These are phyloP conservation scores for Acrossocheilus fasciatus DNA, from an alignment of 2,797 vertebrate genomes.

Conservation along the genomic window DNA sequence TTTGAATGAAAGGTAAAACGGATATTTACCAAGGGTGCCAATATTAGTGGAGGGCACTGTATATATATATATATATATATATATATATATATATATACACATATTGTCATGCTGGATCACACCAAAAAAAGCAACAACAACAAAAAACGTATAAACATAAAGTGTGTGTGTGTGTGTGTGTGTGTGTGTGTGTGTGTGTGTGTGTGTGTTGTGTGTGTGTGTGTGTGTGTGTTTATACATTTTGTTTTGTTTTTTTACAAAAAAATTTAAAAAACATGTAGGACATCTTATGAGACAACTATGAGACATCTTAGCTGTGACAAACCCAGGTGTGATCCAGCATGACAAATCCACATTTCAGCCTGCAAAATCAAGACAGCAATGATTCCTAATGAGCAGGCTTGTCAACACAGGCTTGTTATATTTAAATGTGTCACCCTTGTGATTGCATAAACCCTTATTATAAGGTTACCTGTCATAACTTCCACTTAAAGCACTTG, in stretches of 20 bases:
- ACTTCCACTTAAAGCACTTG: neutral
- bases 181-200: too few relatives aligned
- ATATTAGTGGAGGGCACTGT: too few relatives aligned
- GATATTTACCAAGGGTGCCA: too few relatives aligned
- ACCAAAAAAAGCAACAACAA: too few relatives aligned
- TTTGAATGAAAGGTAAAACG: too few relatives aligned
- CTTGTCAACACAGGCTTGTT: slow-evolving; percentile 1
- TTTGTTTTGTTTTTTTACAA: neutral
- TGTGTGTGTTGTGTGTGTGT: too few relatives aligned
- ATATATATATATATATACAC: too few relatives aligned
- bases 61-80: too few relatives aligned
- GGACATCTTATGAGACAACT: neutral
- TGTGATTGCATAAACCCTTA: neutral
- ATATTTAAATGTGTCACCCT: slow-evolving; percentile 21
- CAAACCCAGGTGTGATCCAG: neutral
- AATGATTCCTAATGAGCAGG: neutral
- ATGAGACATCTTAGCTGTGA: slow-evolving; percentile 28
- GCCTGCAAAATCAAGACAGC: neutral
- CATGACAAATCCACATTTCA: slow-evolving; percentile 24
- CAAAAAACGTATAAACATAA: too few relatives aligned
- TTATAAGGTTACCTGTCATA: neutral
- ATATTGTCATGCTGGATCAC: too few relatives aligned
- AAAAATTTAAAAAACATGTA: neutral
- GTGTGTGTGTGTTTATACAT: too few relatives aligned
- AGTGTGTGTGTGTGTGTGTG: too few relatives aligned